Evolutionary conservation across 2,113 vertebrate species (phyloP).

Genomic region (Coreoperca whiteheadi): DNA sequence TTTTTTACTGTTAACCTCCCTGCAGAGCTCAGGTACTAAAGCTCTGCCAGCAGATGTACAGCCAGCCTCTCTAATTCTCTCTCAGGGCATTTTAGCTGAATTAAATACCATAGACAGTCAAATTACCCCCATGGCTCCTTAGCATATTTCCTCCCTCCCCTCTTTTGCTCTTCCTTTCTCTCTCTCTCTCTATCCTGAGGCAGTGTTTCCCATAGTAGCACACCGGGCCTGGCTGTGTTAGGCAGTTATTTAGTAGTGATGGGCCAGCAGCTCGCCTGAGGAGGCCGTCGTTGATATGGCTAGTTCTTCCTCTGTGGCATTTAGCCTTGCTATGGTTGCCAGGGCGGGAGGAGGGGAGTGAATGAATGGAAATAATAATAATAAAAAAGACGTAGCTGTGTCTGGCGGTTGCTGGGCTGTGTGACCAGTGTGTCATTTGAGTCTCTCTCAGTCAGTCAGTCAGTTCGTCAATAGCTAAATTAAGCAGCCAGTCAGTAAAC

Average conservation of each 20-base stretch:
- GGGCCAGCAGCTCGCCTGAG: constrained; percentile 41
- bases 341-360: background rate
- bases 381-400: background rate
- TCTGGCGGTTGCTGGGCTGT: background rate
- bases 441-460: background rate
- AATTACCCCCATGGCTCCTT: constrained; percentile 56
- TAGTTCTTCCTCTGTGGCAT: constrained; percentile 37
- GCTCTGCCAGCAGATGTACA: constrained; percentile 58
- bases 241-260: constrained; percentile 42
- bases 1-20: constrained; percentile 53
- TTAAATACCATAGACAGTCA: constrained; percentile 63
- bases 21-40: constrained; percentile 51
- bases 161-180: constrained; percentile 13
- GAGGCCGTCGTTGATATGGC: constrained; percentile 29
- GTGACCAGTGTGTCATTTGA: background rate
- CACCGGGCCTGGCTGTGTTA: constrained; percentile 29
- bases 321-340: background rate
- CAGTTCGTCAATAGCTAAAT: background rate
- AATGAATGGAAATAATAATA: background rate
- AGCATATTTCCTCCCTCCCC: constrained; percentile 36
- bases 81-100: constrained; percentile 63
- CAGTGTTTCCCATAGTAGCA: constrained; percentile 22
- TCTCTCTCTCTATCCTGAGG: constrained; percentile 33
- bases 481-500: background rate
- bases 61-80: constrained; percentile 60